Evolutionary conservation across 1,140 invertebrate genomes (phyloP).

Genomic region (Gonatopus flavifemur): DNA sequence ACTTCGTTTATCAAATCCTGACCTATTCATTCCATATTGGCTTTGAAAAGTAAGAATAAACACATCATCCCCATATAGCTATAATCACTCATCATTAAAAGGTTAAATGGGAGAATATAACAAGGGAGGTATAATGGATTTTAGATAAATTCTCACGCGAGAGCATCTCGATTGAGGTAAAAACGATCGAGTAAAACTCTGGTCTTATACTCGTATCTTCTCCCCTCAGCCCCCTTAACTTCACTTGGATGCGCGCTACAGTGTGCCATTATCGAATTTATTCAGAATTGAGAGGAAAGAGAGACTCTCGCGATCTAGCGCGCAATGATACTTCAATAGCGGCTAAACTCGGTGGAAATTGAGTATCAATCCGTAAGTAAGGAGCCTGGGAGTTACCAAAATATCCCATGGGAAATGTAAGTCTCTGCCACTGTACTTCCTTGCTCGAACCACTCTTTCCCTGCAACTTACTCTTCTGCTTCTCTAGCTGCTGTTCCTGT

Average conservation of each 20-base stretch:
- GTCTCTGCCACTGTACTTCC: constrained; percentile 12
- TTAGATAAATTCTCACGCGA: too few relatives aligned
- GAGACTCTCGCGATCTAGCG: constrained; percentile 25
- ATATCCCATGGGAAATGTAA: constrained; percentile 48
- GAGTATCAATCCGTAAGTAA: constrained; percentile 51
- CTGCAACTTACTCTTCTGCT: too few relatives aligned
- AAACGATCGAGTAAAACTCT: constrained; percentile 26
- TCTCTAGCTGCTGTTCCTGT: too few relatives aligned
- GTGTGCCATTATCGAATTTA: constrained; percentile 42
- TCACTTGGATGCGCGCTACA: too few relatives aligned
- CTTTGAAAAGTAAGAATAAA: too few relatives aligned
- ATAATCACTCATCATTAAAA: too few relatives aligned
- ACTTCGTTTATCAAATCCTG: too few relatives aligned
- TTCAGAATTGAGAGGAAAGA: constrained; percentile 40
- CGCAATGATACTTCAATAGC: constrained; percentile 38
- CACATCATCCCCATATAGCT: too few relatives aligned
- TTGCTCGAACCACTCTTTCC: too few relatives aligned
- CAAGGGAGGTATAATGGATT: too few relatives aligned
- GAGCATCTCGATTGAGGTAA: constrained; percentile 35
- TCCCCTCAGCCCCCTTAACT: background rate
- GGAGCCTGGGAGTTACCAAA: constrained; percentile 28
- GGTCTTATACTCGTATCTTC: constrained; percentile 12
- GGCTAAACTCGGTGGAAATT: constrained; percentile 48
- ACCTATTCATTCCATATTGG: too few relatives aligned
- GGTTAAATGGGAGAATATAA: too few relatives aligned